Base-by-base conservation (phyloP, 2,797 vertebrate species). In the Leptodon cayanensis region DNA sequence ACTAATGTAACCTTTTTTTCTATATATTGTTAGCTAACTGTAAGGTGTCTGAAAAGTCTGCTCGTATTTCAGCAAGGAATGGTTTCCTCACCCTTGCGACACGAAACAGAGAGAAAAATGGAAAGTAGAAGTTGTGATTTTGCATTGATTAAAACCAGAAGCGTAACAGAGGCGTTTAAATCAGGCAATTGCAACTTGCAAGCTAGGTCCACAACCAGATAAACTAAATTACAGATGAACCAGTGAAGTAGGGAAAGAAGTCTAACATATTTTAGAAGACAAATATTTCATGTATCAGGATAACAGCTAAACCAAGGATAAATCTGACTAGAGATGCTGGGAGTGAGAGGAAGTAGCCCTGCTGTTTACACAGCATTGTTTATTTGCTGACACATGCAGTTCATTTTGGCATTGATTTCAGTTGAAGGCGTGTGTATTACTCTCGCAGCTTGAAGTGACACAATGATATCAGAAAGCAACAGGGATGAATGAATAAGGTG, bases 351-450 rank as follows among this genome's bases (percentile, higher is more conserved):
- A 93, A 93, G 87, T 78, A 63, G 58, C 83, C 92, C 85, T 69
- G 92, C 87, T 97, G 94, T 96, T 97, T 94, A 94, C 91, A 89
- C 61, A 69, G 87, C 85, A 89, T 92, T 95, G 91, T 92, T 95
- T 96, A 96, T 90, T 92, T 95, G 96, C 96, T 96, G 95, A 96
- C 93, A 95, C 90, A 90, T 21, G 39, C 93, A 90, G 94, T 94
- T 96, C 95, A 95, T 93, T 96, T 87, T 93, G 95, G 89, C 94
- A 95, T 88, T 96, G 95, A 96, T 97, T 95, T 96, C 95, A 94
- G 87, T 61, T 93, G 96, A 97, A 95, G 96, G 94, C 18, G 0
- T 37, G 85, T 85, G 89, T 42, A 91, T 93, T 96, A 87, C 91
- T 93, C 85, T 89, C 78, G 1, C 93, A 96, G 94, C 96, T 96